Evolutionary conservation across 1,140 invertebrate species (phyloP), one percentile per base, ranked within the genome.

Genomic region (Galleria mellonella): DNA sequence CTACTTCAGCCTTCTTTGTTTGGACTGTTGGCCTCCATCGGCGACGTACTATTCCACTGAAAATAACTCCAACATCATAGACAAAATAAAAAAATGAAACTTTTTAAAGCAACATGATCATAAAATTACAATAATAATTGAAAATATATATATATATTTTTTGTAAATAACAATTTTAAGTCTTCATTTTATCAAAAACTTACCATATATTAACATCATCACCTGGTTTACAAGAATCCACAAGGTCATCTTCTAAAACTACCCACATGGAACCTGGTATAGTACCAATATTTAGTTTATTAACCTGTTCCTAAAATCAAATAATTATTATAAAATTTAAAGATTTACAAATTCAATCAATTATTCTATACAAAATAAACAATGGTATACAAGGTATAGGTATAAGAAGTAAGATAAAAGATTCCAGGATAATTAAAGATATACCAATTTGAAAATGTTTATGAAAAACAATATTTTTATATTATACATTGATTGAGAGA

Each of bases 151-250:
- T n/a, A n/a, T n/a, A n/a, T n/a, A n/a, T n/a, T n/a, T n/a, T n/a
- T n/a, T n/a, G n/a, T n/a, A n/a, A n/a, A n/a, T n/a, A 31, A 41
- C 12, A 39, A 39, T 27, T 13, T 11, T 39, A 4, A 9, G 15
- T 29, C 8, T 29, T 30, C 10, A 2, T 42, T 9, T 4, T 9
- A 37, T 23, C 23, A 32, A 12, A 11, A 15, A 15, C 50, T 62
- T 62, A 96, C 95, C 91, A 93, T 32, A 97, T 89, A 56, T 90
- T 89, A 9, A 97, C 89, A 89, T 95, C 92, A 89, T 97, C 95
- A 8, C 96, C 96, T 47, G 96, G 94, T 79, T 95, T 95, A 76
- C 95, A 96, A 40, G 81, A 85, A 79, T 97, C 95, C 1, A 97
- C 94, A 8, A 97, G 86, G 84, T 97, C 95, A 88, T 97, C 92